Evolutionary conservation across 2,113 vertebrate genomes (phyloP).

Genomic region (Cercocebus atys): DNA sequence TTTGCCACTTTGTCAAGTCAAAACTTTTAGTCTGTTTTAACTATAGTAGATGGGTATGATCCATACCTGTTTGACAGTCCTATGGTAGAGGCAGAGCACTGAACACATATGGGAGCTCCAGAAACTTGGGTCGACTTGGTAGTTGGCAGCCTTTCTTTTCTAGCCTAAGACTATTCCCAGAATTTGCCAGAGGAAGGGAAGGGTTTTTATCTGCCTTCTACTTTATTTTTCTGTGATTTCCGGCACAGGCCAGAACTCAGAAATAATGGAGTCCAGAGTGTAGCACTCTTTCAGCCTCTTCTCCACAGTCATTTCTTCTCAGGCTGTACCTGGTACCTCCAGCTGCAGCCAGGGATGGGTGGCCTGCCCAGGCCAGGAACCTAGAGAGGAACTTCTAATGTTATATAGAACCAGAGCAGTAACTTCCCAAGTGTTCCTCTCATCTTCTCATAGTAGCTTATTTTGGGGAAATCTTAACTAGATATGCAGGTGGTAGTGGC

Average conservation of each 20-base stretch:
- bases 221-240: not conserved
- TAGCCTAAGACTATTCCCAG: not conserved
- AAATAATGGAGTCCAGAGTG: not conserved
- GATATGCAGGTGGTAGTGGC: not conserved
- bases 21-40: not conserved
- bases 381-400: not conserved
- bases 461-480: not conserved
- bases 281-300: too few relatives aligned
- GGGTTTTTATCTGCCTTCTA: not conserved
- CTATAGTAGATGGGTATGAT: not conserved
- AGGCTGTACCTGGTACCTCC: not conserved
- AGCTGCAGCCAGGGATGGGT: not conserved
- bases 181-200: not conserved
- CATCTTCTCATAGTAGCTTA: not conserved
- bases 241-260: not conserved
- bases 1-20: constrained; percentile 14
- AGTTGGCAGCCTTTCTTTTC: not conserved
- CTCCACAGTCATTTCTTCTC: too few relatives aligned
- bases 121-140: not conserved
- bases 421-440: not conserved
- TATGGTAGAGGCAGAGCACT: not conserved
- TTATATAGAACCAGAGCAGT: not conserved
- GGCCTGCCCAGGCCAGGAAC: too few relatives aligned
- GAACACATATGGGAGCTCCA: not conserved
- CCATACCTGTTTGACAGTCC: not conserved